phyloP scores from a whole-genome alignment of 2,888 invertebrate genomes.

The Drosophila monieri region DNA sequence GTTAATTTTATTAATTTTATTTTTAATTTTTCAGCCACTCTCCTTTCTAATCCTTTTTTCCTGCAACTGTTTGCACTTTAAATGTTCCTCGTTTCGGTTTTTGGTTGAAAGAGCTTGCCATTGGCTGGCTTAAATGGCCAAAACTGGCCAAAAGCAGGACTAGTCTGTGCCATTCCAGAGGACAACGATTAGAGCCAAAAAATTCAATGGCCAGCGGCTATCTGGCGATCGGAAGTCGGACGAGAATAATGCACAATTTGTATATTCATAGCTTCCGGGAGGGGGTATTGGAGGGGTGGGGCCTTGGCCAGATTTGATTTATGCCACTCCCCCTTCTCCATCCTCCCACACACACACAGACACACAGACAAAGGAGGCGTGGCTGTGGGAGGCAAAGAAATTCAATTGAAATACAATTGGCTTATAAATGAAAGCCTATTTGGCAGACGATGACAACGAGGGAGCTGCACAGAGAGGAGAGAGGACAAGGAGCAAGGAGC shows the following conservation, averaged over 20 bases:
- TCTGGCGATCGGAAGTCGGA: constrained; percentile 62
- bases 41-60: no score
- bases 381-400: constrained; percentile 45
- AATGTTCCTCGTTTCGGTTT: no score
- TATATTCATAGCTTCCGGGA: constrained; percentile 59
- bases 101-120: no score
- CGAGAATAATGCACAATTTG: constrained; percentile 65
- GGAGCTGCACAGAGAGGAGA: not conserved
- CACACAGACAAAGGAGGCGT: constrained; percentile 11
- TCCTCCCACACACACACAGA: not conserved
- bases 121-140: no score
- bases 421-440: constrained; percentile 69
- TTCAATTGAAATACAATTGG: constrained; percentile 74
- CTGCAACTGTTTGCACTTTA: no score
- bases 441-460: constrained; percentile 15
- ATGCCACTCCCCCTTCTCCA: constrained; percentile 27
- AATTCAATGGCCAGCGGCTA: constrained; percentile 10
- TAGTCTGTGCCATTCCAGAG: not conserved
- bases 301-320: constrained; percentile 60
- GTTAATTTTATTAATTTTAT: no score
- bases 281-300: no score
- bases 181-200: no score
- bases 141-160: no score
- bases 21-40: no score
- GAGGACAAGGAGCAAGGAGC: not conserved